Base-by-base conservation (phyloP, 2,888 invertebrate genomes). In the Crossocerus cetratus region DNA sequence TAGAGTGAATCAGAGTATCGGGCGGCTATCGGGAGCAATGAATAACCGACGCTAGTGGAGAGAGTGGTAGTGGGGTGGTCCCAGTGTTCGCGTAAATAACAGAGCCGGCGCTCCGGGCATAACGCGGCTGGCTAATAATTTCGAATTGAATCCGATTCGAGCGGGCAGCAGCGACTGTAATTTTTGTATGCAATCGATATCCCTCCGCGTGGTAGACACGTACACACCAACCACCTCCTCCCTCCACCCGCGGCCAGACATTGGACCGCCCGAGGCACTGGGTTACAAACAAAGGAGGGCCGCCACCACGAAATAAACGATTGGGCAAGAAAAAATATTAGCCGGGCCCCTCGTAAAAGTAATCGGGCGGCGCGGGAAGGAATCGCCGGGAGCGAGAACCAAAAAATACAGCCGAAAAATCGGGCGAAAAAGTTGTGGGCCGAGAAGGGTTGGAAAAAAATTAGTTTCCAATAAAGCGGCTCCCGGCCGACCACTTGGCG, bases 401-500 rank as follows among this genome's bases (percentile, higher is more conserved):
- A 32, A 32, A 32, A 32, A 32, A 32, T 32, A 32, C 32, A 5
- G 32, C 32, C 5, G 11, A 32, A 32, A 32, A 32, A 32, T 8
- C 8, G 8, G 0, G 49, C 8, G n/a, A 49, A 49, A 16, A 49
- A 49, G 16, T 16, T 49, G 14, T n/a, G n/a, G 49, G 16, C 49
- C 3, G 32, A 49, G 49, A 16, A 16, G 49, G 16, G 14, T 16
- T 49, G n/a, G 49, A 2, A 49, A 32, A 49, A 49, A 49, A 49
- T 49, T 49, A 49, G 49, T 49, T 49, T 49, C 49, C 49, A 49
- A 49, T 49, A 49, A 16, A 49, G 16, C 49, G 13, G n/a, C 49
- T 4, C 49, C 13, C 49, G 14, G 2, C 16, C 49, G n/a, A 14
- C 14, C 16, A 14, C 49, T 16, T n/a, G 49, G n/a, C 32, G 5